Evolutionary conservation across 2,797 vertebrate species (phyloP).

Genomic region (Sphaeramia orbicularis): DNA sequence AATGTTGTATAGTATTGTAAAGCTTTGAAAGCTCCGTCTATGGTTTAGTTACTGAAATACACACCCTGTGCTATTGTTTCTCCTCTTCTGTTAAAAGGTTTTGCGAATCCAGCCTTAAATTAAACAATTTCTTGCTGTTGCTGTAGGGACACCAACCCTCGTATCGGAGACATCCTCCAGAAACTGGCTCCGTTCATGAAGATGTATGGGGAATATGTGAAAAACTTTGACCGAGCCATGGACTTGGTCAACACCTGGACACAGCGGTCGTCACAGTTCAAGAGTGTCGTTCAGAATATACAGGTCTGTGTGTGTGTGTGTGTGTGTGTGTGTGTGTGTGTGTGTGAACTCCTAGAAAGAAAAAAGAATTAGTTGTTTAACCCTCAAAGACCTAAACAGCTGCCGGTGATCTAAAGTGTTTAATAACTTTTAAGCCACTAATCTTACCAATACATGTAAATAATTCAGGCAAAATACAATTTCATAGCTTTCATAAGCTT

Average conservation of each 20-base stretch:
- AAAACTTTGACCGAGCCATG: slow-evolving; percentile 97
- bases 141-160: slow-evolving; percentile 91
- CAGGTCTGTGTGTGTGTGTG: slow-evolving; percentile 84
- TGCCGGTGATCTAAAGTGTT: no score
- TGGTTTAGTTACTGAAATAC: no score
- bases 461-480: no score
- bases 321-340: slow-evolving; percentile 20
- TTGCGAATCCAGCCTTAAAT: neutral
- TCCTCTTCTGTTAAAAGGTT: no score
- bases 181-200: slow-evolving; percentile 98
- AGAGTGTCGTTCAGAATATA: slow-evolving; percentile 92
- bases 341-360: neutral
- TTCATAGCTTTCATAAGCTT: no score
- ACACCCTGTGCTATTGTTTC: no score
- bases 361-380: no score
- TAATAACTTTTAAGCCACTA: no score
- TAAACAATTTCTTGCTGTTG: slow-evolving; percentile 6
- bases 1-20: no score
- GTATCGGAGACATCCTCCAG: slow-evolving; percentile 96
- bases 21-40: no score
- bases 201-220: slow-evolving; percentile 99
- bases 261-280: slow-evolving; percentile 92
- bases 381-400: no score
- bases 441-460: no score
- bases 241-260: slow-evolving; percentile 94